Evolutionary conservation across 2,888 invertebrate genomes (phyloP), one percentile per base, ranked within the genome.

Genomic region (Idaea straminata): DNA sequence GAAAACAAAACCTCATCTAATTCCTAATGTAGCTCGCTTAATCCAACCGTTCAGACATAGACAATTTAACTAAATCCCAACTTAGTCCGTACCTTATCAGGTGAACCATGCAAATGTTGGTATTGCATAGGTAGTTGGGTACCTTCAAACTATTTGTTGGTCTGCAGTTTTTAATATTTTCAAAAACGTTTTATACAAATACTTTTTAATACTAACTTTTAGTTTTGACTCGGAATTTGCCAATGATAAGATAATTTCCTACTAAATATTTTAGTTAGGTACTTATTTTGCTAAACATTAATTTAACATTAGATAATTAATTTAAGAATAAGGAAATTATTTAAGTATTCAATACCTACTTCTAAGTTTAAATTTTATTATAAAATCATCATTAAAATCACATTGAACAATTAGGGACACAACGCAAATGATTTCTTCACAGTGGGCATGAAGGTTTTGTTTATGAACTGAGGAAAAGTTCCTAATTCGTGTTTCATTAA

Each of bases 1-100:
- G 73, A 75, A 78, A 80, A 82, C 77, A 79, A 80, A 77, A 79
- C 77, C 79, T 74, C 75, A 63, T 79, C 77, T 80, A 81, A 78
- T 77, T 80, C 75, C 76, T 78, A 83, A 79, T 79, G 79, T 80
- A 73, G 77, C 72, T 63, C 13, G 77, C 73, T 75, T 79, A 83
- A 81, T 80, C 78, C 76, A 81, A 80, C 76, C 77, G 78, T 72
- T 75, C 71, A 72, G 72, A 75, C 75, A 72, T 77, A 77, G 77
- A 80, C 76, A 77, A 80, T 82, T 81, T 82, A 78, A 79, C 77
- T 80, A 76, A 72, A 75, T 75, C 72, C 72, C 68, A 71, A 73
- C 68, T 73, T 73, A 69, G 69, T 61, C 62, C 35, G 62, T 59
- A 38, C 62, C 66, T 69, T 72, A 73, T 69, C 68, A 57, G 69